phyloP scores from a whole-genome alignment of 2,797 vertebrate species.

The Mycteria americana region DNA sequence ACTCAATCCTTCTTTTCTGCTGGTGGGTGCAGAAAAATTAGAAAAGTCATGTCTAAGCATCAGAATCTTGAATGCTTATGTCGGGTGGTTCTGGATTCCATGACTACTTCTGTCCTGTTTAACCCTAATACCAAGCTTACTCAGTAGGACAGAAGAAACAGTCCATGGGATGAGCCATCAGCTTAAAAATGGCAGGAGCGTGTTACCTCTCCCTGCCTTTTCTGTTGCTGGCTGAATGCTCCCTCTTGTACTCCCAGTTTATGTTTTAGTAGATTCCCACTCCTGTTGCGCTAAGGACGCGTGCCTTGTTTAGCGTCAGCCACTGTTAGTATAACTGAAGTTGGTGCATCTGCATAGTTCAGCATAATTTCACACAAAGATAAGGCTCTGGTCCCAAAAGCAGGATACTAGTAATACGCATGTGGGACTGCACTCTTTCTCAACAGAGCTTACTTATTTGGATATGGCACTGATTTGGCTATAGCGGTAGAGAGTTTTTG shows the following conservation, averaged over 20 bases:
- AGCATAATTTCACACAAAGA: neutral
- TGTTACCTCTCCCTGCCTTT: neutral
- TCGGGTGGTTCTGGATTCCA: neutral
- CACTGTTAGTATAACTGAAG: neutral
- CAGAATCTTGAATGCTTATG: neutral
- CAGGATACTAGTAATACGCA: accelerated
- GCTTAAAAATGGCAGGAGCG: neutral
- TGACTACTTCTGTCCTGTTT: neutral
- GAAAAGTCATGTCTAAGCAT: neutral
- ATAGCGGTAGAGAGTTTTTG: neutral
- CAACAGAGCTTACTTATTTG: neutral
- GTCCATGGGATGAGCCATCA: neutral
- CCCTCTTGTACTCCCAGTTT: neutral
- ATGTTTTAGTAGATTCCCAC: neutral
- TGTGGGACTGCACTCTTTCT: neutral
- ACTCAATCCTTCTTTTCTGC: neutral
- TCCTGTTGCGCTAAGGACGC: neutral
- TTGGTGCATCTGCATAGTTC: neutral
- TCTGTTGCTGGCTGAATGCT: neutral
- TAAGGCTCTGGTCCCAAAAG: neutral
- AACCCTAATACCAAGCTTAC: neutral
- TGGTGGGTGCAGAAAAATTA: neutral
- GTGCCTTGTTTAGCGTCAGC: neutral
- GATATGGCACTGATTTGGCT: neutral
- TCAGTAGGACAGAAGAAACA: neutral